A percentile compares a stretch with the other conserved stretches of the same genome.
phyloP scores from a whole-genome alignment of 2,113 vertebrate genomes.

The Anarrhichthys ocellatus region DNA sequence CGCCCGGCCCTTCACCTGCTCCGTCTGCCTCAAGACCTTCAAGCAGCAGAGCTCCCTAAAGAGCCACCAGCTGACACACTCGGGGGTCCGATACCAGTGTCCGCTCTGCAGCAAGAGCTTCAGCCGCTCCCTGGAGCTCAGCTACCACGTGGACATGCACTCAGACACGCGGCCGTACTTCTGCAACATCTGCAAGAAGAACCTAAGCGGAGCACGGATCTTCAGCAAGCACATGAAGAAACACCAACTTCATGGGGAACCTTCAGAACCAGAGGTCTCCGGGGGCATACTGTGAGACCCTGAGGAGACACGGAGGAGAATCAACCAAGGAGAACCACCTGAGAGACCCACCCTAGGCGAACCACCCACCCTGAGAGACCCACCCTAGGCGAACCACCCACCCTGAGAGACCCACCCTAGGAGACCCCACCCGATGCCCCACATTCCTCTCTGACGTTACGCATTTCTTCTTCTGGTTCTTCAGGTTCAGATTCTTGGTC shows the following conservation, averaged over 20 bases:
- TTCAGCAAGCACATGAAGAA: constrained; percentile 67
- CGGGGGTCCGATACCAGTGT: constrained; percentile 60
- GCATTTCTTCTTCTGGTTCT: too few relatives aligned
- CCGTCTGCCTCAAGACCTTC: constrained; percentile 63
- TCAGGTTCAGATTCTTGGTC: too few relatives aligned
- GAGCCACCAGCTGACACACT: constrained; percentile 67
- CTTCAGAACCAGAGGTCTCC: too few relatives aligned
- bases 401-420: too few relatives aligned
- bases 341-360: too few relatives aligned
- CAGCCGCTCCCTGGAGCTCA: constrained; percentile 69
- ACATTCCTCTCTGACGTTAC: too few relatives aligned
- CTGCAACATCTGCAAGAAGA: constrained; percentile 66
- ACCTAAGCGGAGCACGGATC: constrained; percentile 55
- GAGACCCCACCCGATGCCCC: too few relatives aligned
- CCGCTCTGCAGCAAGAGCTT: constrained; percentile 69
- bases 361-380: too few relatives aligned
- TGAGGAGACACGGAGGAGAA: too few relatives aligned
- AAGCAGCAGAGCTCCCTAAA: constrained; percentile 65
- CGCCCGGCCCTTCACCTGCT: constrained; percentile 58
- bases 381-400: too few relatives aligned
- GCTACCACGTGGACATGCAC: constrained; percentile 66
- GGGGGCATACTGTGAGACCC: too few relatives aligned
- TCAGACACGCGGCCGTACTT: constrained; percentile 43
- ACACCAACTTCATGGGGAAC: constrained; percentile 29
- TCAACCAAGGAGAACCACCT: too few relatives aligned